phyloP scores from a whole-genome alignment of 2,797 vertebrate species.

The Galago senegalensis region DNA sequence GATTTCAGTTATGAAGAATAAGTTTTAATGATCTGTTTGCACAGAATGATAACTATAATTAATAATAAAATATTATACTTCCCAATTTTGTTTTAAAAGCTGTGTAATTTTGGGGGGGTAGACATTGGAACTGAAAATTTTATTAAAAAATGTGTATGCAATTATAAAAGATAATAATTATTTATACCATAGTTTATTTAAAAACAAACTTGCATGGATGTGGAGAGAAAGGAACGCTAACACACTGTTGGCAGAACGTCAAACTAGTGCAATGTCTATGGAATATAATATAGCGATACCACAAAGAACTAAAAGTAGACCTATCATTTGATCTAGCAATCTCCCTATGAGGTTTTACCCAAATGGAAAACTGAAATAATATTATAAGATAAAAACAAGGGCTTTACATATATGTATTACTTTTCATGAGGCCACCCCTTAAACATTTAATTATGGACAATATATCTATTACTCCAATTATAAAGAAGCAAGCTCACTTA shows the following conservation, averaged over 20 bases:
- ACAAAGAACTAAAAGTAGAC: too few species aligned
- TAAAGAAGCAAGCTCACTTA: neutral
- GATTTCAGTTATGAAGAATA: neutral
- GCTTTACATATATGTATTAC: neutral
- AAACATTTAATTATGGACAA: neutral
- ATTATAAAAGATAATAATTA: neutral
- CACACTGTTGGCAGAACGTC: too few species aligned
- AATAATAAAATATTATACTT: neutral
- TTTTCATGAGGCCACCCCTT: neutral
- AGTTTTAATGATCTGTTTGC: neutral
- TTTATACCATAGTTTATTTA: neutral
- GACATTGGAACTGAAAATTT: neutral
- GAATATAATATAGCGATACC: too few species aligned
- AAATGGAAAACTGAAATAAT: neutral
- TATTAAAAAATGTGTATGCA: neutral
- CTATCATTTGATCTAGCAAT: too few species aligned
- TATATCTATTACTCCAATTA: neutral
- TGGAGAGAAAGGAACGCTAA: too few species aligned
- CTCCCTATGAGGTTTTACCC: neutral
- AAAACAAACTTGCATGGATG: neutral
- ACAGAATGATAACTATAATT: neutral
- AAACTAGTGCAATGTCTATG: too few species aligned
- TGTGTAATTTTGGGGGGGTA: neutral
- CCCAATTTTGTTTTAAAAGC: neutral
- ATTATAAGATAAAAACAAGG: neutral